Evolutionary conservation across 2,888 invertebrate species (phyloP), one percentile per base, ranked within the genome.

Genomic region (Leptopilina syphax): DNA sequence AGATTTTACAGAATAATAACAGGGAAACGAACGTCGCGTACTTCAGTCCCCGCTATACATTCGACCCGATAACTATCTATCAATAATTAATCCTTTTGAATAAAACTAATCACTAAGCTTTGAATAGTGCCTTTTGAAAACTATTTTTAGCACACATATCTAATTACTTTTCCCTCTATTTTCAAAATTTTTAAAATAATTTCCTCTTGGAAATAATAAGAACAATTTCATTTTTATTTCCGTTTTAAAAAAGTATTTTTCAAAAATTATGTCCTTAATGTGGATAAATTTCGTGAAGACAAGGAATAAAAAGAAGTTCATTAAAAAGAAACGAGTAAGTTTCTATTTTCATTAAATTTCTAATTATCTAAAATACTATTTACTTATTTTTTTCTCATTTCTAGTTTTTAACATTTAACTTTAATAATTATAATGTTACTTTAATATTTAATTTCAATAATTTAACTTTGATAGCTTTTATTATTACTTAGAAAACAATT

Each of bases 271-370:
- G 93, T 93, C 93, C 10, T 86, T 93, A 47, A 92, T 92, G 90
- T 93, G 93, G 93, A 93, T 92, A 93, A 94, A 92, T 89, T 93
- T 92, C 88, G 91, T 93, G 87, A 93, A 93, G 86, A 90, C 89
- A 86, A 92, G 86, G 77, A 90, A 87, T 60, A 89, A 86, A 80
- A 90, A 89, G 81, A 88, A 89, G 79, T 87, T 87, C 77, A 82
- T 87, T 79, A 88, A 85, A 77, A 88, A 87, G 41, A 85, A 86
- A 80, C 86, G 87, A 76, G 89, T 90, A 86, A 90, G 89, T 88
- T 73, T 76, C 10, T 57, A 8, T 47, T 73, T 34, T 34, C 3
- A 3, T 34, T 34, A 34, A 76, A 78, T 73, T 67, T 70, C 65
- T 77, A 82, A 73, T 70, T 68, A 12, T 41, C 13, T 54, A n/a